Conservation (phyloP, 2,797 vertebrate genomes). For the Falco cherrug region DNA sequence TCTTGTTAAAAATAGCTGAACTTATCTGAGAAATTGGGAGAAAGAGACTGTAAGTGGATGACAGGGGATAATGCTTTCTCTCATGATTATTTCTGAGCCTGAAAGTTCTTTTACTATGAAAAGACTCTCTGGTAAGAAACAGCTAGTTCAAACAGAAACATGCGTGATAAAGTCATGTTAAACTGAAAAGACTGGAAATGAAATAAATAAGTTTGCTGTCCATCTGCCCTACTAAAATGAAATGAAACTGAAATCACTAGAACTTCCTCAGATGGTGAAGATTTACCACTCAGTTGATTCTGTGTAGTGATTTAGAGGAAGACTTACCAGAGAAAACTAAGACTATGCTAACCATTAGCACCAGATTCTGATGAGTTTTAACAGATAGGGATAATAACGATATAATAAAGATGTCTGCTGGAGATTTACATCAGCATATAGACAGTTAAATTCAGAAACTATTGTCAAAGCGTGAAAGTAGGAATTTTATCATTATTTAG, state of each 20-base stretch:
- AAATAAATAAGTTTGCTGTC: neutral
- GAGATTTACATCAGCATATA: neutral
- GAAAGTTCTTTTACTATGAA: neutral
- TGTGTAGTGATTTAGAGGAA: neutral
- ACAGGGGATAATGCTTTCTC: neutral
- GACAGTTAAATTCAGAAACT: neutral
- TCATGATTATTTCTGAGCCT: neutral
- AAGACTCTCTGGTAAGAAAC: neutral
- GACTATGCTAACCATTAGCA: neutral
- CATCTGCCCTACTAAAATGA: neutral
- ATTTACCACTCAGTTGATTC: neutral
- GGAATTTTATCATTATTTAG: neutral
- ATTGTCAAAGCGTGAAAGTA: neutral
- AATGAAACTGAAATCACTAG: neutral
- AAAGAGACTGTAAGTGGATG: neutral
- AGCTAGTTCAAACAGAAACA: neutral
- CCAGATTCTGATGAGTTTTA: neutral
- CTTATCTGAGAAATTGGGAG: neutral
- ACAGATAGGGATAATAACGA: neutral
- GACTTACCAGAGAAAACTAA: neutral
- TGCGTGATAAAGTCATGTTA: rapidly evolving
- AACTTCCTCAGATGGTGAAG: neutral
- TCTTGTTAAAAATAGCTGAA: neutral
- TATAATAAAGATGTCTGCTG: neutral
- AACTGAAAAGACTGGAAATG: neutral